Base-by-base conservation (phyloP, 2,888 invertebrate species). In the Zygothrica quintamaculata region DNA sequence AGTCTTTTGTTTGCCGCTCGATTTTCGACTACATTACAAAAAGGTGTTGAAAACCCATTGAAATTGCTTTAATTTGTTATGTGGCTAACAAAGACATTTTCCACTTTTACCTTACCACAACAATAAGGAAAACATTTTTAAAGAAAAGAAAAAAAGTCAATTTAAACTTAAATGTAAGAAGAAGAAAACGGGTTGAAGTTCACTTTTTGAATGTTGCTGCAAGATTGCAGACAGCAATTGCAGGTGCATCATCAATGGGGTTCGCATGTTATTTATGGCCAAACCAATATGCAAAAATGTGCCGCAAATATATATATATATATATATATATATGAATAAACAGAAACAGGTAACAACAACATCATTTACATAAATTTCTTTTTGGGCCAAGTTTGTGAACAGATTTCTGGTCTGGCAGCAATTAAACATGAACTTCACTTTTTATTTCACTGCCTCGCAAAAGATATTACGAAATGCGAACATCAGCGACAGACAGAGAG, bases 351-450 rank as follows among this genome's bases (percentile, higher is more conserved):
- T 52, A 67, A 55, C 39, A 53, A 55, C 44, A 46, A 42, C 55
- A n/a, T n/a, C 65, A 81, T 87, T 85, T 84, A 82, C 78, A 82
- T 87, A 74, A 80, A 85, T 86, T 76, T 77, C 65, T 71, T 74
- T 74, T 18, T 18, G 55, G 36, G 55, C 51, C 18, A 22, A 22
- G 18, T 22, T 22, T 22, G 18, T 22, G 18, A 22, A 2, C 18
- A 22, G 18, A 36, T 37, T 36, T 56, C 44, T 69, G 55, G 60
- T 42, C 46, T 74, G 66, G 74, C 66, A 70, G 80, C 88, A 86
- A 88, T 88, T 80, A 87, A 87, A 88, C 85, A 88, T 85, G 88
- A 87, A 86, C 77, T 85, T 86, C 70, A 73, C 66, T 70, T 76
- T 81, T 82, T 76, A 77, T 75, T 65, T 72, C 37, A 57, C 53